Evolutionary conservation across 2,113 vertebrate genomes (phyloP), one percentile per base, ranked within the genome.

Genomic region (Oreochromis niloticus): DNA sequence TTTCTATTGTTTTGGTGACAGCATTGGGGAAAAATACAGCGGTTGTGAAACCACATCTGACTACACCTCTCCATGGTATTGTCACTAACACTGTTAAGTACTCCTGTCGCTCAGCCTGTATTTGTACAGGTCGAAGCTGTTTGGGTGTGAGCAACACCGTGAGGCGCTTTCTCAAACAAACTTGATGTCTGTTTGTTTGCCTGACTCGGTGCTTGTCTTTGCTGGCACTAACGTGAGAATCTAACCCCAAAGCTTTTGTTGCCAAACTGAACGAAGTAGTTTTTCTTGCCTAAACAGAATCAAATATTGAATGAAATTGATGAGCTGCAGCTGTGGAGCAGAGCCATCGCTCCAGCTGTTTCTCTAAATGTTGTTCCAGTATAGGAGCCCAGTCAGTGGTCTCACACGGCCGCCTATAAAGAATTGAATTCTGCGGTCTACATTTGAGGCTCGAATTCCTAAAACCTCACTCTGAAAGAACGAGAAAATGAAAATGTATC

Each of bases 381-480:
- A 6, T 43, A 24, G n/a, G 36, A 43, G 39, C 66, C 66, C 66
- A 16, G 66, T 46, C 39, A 0, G 66, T 43, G 66, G 36, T 43
- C 12, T 0, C n/a, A 22, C 10, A 39, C 0, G 2, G 34, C 32
- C 30, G 17, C 17, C 59, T 66, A 3, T n/a, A 4, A 24, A 41
- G 68, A 48, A 50, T 7, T 78, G 0, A 5, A 50, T 19, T 6
- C 71, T 78, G 71, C 8, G 43, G 43, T 50, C 71, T 13, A 32
- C 43, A 30, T 75, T 27, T 0, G 6, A 75, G 68, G 24, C 68
- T 46, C 0, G 0, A 19, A 30, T 48, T 46, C 24, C 24, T 48
- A 75, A 27, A 27, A 75, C 22, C 43, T 50, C 43, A 3, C 24
- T 75, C 17, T 19, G 16, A n/a, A 22, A 55, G 6, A 75, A 17